Base-by-base conservation (phyloP, 2,797 vertebrate species). In the Galaxias olidus region DNA sequence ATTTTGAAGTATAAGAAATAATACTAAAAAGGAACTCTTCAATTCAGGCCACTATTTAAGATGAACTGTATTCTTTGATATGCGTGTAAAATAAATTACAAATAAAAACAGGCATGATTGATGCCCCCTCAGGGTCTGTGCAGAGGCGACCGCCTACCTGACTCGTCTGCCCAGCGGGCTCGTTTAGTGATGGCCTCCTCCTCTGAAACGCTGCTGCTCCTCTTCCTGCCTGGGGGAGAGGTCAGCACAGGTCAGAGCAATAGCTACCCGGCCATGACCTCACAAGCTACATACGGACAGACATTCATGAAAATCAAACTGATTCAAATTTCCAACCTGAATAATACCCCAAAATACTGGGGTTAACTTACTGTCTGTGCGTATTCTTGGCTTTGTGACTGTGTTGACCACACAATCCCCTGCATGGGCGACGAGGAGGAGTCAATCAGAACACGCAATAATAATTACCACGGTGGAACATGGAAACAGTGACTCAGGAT, bases 321-420 rank as follows among this genome's bases (percentile, higher is more conserved):
- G 9, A 48, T 43, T 9, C 10, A 59, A 17, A 18, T n/a, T 58
- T 58, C 9, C 45, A 59, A 59, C 15, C 5, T n/a, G n/a, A 44
- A 40, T 12, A 68, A 12, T 45, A 54, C 42, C 60, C 42, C 11
- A 46, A 51, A 66, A 30, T 11, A 1, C 9, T 14, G 11, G 50
- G 14, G 67, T 6, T 0, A 11, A 78, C 92, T 87, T 80, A 94
- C 93, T 61, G 48, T 13, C 64, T 0, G 68, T 17, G 56, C 78
- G 80, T 65, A 86, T 93, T 68, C 75, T 87, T 44, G 77, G 81
- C 76, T 84, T 86, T 20, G 85, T 91, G 66, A 87, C 86, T 0
- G 72, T 71, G 0, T 77, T 76, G 4, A 88, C 85, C 47, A 89
- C 81, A 86, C 92, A 95, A 75, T 94, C 93, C 68, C 89, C 93